Percentiles rank a stretch among this genome's conserved stretches.
Evolutionary conservation across 2,888 invertebrate species (phyloP).

Genomic region (Anagyrus pseudococci): DNA sequence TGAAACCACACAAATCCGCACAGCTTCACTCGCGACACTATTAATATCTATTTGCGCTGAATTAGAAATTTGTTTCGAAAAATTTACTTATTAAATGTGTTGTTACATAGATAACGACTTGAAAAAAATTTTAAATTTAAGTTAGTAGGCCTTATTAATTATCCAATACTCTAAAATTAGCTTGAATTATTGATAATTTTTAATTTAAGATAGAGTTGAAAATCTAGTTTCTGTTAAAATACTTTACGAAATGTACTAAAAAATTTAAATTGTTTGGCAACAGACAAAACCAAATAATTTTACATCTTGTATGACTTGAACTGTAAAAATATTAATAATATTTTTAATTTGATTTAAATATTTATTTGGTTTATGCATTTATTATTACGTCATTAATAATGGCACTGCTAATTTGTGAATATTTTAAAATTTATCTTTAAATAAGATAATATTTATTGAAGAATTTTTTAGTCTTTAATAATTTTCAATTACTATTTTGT

Average conservation of each 20-base stretch:
- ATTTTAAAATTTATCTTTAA: conserved; percentile 1
- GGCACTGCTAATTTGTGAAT: conserved; percentile 20
- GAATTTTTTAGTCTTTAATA: background rate
- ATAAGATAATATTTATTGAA: background rate
- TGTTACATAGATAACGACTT: background rate
- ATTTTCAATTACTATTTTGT: conserved; percentile 15
- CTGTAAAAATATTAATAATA: no score
- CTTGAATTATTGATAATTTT: background rate
- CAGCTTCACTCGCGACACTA: background rate
- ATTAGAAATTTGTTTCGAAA: background rate
- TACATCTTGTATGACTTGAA: no score
- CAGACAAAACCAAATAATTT: no score
- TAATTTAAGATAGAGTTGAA: background rate
- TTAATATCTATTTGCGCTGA: background rate
- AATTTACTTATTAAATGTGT: conserved; percentile 1
- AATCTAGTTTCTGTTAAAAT: background rate
- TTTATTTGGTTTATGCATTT: conserved; percentile 7
- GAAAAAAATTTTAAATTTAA: background rate
- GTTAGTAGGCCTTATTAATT: no score
- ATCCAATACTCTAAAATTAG: no score
- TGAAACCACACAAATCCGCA: background rate
- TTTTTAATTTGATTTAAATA: no score
- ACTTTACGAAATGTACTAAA: no score
- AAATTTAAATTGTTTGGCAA: no score
- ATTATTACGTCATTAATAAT: conserved; percentile 9